Evolutionary conservation across 2,888 invertebrate species (phyloP).

Genomic region (Lysandra coridon): DNA sequence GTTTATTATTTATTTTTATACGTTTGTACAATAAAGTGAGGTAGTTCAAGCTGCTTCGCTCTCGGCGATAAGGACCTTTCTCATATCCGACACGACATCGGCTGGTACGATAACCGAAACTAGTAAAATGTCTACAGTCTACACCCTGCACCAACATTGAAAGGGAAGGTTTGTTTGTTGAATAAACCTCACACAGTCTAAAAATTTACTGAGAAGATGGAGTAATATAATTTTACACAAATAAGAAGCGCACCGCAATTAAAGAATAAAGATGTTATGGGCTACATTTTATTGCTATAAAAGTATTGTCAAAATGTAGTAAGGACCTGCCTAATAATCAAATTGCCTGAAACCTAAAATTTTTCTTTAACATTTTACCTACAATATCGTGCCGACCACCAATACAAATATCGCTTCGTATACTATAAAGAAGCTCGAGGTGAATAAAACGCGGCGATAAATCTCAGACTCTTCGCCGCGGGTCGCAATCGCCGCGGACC

Average conservation of each 20-base stretch:
- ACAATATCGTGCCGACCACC: not conserved
- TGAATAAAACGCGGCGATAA: not conserved
- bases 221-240: too few species aligned
- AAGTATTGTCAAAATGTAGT: too few species aligned
- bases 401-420: not conserved
- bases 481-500: not conserved
- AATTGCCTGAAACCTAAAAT: not conserved
- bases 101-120: too few species aligned
- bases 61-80: not conserved
- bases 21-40: not conserved
- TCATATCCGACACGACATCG: not conserved
- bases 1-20: not conserved
- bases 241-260: too few species aligned
- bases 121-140: too few species aligned
- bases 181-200: too few species aligned
- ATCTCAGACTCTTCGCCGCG: not conserved
- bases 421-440: not conserved
- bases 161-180: too few species aligned
- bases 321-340: not conserved
- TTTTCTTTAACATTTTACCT: not conserved
- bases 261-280: too few species aligned
- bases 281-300: too few species aligned
- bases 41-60: not conserved
- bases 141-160: too few species aligned
- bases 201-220: too few species aligned